Percentiles rank a stretch among this genome's conserved stretches.
Conservation (phyloP, 1,140 invertebrate genomes). For the Mylabris phalerata region DNA sequence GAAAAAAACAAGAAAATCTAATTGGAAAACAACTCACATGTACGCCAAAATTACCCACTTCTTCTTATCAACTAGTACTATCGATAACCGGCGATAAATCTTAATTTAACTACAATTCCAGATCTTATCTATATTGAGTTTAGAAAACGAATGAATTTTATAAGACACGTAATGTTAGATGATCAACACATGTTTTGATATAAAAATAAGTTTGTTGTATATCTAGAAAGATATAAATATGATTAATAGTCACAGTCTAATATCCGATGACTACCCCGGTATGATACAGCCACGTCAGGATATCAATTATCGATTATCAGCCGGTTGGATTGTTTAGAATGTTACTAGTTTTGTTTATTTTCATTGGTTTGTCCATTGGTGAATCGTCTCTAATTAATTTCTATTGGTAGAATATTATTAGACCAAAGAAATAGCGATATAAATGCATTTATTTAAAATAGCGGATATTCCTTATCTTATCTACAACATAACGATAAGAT, state of each 20-base stretch:
- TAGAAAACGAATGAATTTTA: neutral
- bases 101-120: too few species aligned
- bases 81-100: too few species aligned
- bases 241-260: constrained; percentile 12
- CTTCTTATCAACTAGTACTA: too few species aligned
- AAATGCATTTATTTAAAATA: neutral
- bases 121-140: too few species aligned
- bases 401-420: too few species aligned
- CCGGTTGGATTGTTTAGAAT: too few species aligned
- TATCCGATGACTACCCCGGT: neutral
- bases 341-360: neutral
- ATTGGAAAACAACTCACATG: neutral
- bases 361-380: too few species aligned
- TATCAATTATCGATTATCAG: constrained; percentile 9
- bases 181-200: neutral
- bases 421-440: neutral
- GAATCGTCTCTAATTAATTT: too few species aligned
- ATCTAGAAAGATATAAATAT: constrained; percentile 9
- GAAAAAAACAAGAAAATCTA: neutral
- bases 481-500: neutral
- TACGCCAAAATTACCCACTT: too few species aligned
- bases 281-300: constrained; percentile 14
- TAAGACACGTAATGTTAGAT: neutral
- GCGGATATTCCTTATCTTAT: constrained; percentile 1
- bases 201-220: neutral